Base-by-base conservation (phyloP, 1,140 invertebrate species). In the Eupeodes corollae region DNA sequence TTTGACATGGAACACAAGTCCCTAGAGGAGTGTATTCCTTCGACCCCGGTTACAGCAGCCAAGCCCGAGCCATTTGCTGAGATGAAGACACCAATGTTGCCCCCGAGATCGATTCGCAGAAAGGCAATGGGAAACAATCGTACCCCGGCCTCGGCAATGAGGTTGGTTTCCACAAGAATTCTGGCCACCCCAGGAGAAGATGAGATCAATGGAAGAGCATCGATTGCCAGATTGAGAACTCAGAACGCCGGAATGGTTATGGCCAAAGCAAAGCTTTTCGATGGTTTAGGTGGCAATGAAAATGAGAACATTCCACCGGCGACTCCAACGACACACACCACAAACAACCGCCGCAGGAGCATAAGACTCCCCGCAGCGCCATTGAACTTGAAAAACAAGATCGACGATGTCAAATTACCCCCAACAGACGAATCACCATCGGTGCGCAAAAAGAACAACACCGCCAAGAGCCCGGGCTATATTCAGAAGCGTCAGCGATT, bases 191-290 rank as follows among this genome's bases (percentile, higher is more conserved):
- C 54, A 42, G 31, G 45, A 11, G 31, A 49, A 15, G 44, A 54
- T 14, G 51, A 58, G 14, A 65, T 66, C 41, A 72, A 70, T 19
- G 74, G 75, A 13, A 68, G 80, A 40, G 73, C 75, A 1, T 82
- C 80, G 0, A 70, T 83, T 6, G 77, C 76, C 1, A 75, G 77
- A 56, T 56, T 83, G 6, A 65, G 79, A 33, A 71, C 70, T 31
- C 77, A 80, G 61, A 82, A 82, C 57, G 77, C 78, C 10, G 80
- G 80, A 6, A 82, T 81, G 78, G 80, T 83, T 1, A 53, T 79
- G 31, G 78, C 76, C 0, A 81, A 79, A 66, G 78, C 79, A 1
- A 77, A 75, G 55, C 60, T 82, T 6, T 83, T 82, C 54, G 77
- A 81, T 53, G 71, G 72, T 9, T 63, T 75, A 32, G 67, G 60